Base-by-base conservation (phyloP, 2,888 invertebrate species). In the Sphinx pinastri region DNA sequence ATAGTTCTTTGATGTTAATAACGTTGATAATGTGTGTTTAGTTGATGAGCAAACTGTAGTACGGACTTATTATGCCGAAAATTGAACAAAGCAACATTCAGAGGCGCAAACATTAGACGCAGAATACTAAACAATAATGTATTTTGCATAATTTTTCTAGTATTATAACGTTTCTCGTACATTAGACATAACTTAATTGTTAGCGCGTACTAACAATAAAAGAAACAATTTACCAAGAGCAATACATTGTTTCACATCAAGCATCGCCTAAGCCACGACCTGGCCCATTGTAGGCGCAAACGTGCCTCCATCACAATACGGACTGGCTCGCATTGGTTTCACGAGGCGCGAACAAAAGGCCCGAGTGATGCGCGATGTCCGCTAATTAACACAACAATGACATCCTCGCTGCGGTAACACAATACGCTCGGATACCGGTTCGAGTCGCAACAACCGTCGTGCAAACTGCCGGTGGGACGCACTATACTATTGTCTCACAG, bases 371-470 rank as follows among this genome's bases (percentile, higher is more conserved):
- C 25, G 75, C 31, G 67, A 68, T 68, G 74, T 72, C 69, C 71
- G 75, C 71, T 76, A 78, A 80, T 82, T 78, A 78, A 70, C 79
- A 77, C 75, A 71, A 73, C 76, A 82, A 80, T 81, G 78, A 77
- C 67, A 67, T 71, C 73, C 71, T 76, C 71, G 71, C 71, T 14
- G 58, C 72, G 69, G 80, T 71, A 80, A 81, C 74, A 81, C 76
- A 79, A 83, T 78, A 76, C 74, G 25, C 75, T 72, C 72, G 68
- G 51, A 59, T 59, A 70, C 71, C 72, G 55, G 70, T 71, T 72
- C 59, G 71, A 67, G 59, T 71, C 67, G 51, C 70, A 57, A 49
- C 10, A 51, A 51, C 13, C 14, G 7, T 14, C 19, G 54, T 16
- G 11, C 14, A 16, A 14, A 19, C 19, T 19, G 19, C 55, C 19